Conservation (phyloP, 2,113 vertebrate species). For the Willisornis vidua region DNA sequence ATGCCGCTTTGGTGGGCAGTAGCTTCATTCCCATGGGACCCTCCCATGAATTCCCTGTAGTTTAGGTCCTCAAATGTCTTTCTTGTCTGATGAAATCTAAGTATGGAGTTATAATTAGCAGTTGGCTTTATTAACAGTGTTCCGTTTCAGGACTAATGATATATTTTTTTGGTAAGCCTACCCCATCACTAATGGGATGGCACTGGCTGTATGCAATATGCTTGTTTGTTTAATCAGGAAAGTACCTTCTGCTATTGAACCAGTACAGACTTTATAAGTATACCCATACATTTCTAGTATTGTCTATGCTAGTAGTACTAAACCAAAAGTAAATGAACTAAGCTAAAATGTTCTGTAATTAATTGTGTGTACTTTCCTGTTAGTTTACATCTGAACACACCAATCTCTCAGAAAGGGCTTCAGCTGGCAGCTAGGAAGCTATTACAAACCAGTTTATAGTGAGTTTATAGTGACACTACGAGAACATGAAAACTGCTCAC, state of each 20-base stretch:
- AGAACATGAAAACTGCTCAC: background rate
- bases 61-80: background rate
- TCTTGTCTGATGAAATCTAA: background rate
- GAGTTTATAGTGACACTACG: background rate
- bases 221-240: background rate
- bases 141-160: conserved; percentile 2
- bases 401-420: background rate
- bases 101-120: background rate
- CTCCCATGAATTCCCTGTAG: background rate
- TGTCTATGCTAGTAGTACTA: background rate
- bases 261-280: background rate
- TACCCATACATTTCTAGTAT: background rate
- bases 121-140: background rate
- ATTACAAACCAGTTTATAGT: background rate
- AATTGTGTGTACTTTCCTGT: background rate
- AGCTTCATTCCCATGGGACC: background rate
- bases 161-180: background rate
- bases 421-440: background rate
- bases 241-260: background rate
- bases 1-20: background rate
- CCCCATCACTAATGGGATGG: background rate
- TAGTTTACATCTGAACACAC: background rate
- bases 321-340: background rate
- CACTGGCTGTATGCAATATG: background rate
- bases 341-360: background rate